Evolutionary conservation across 2,113 vertebrate genomes (phyloP), one percentile per base, ranked within the genome.

Genomic region (Uropsilus gracilis): DNA sequence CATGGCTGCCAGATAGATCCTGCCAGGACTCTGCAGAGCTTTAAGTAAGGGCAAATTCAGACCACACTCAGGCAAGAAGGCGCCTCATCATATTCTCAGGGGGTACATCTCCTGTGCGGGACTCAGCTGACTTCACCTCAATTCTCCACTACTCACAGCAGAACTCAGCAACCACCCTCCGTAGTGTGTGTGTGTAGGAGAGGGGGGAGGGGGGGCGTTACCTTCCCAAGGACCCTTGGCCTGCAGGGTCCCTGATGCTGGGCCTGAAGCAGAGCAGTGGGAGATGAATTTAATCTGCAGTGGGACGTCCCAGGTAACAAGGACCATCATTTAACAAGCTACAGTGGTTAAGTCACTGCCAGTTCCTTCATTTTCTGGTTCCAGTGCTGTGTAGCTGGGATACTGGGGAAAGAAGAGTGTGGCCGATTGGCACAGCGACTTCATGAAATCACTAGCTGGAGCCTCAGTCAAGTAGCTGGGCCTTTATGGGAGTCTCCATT

Each of bases 1-100:
- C n/a, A 28, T 39, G 0, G 37, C 1, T 0, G n/a, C 42, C 4
- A 12, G 6, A 26, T 11, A 46, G 68, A 39, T 46, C 20, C 37
- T 1, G 22, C 28, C 68, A 28, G 34, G 26, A 1, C 37, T 48
- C 30, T 18, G 48, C 18, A n/a, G 30, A 37, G 3, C 10, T 50
- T 28, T n/a, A 66, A 37, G 28, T 3, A 42, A 16, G 32, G 50
- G 24, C 13, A 32, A 50, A 57, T 14, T 10, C 44, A 2, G 14
- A 14, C n/a, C n/a, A 82, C 80, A 34, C 26, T 63, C 12, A 8
- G 32, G 61, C 46, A 34, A 57, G 8, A 7, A 55, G 4, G 42
- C 3, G 64, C 24, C 71, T 86, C 0, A 7, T 12, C 18, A 28
- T 37, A 22, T 14, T 83, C 30, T 59, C 1, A 5, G 48, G 24